Conservation (phyloP, 2,888 invertebrate species). For the Andrena haemorrhoa region DNA sequence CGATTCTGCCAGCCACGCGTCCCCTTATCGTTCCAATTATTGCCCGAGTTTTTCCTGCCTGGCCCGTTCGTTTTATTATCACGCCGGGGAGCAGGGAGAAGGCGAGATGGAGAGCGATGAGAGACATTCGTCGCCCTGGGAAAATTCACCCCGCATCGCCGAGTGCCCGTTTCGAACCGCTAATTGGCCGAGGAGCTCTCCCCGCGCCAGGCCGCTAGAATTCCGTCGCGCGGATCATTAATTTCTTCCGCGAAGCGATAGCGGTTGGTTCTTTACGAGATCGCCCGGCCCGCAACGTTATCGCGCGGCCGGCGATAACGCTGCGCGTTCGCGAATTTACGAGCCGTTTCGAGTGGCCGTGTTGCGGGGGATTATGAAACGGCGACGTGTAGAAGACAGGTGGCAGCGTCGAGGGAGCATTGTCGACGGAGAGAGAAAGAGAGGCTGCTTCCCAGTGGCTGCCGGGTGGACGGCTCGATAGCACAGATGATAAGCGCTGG, state of each 20-base stretch:
- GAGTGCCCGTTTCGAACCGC: constrained; percentile 38
- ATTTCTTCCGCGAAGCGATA: constrained; percentile 13
- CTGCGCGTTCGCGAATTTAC: not conserved
- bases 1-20: constrained; percentile 44
- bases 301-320: not conserved
- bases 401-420: not conserved
- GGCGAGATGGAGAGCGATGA: constrained; percentile 1
- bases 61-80: constrained; percentile 37
- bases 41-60: constrained; percentile 58
- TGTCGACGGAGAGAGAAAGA: not conserved
- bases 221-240: constrained; percentile 10
- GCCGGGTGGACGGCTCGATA: constrained; percentile 21
- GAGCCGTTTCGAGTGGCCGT: not conserved
- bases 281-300: not conserved
- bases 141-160: constrained; percentile 41
- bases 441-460: not conserved
- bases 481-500: constrained; percentile 49
- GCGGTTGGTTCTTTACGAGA: not conserved
- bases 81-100: constrained; percentile 1
- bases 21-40: constrained; percentile 47
- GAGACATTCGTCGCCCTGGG: constrained; percentile 14
- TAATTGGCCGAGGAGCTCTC: constrained; percentile 51
- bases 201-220: constrained; percentile 3
- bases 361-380: not conserved
- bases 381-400: not conserved